These are phyloP conservation scores for Macrosoma leucophasiata DNA, from an alignment of 2,888 invertebrate species.

Conservation along the genomic window DNA sequence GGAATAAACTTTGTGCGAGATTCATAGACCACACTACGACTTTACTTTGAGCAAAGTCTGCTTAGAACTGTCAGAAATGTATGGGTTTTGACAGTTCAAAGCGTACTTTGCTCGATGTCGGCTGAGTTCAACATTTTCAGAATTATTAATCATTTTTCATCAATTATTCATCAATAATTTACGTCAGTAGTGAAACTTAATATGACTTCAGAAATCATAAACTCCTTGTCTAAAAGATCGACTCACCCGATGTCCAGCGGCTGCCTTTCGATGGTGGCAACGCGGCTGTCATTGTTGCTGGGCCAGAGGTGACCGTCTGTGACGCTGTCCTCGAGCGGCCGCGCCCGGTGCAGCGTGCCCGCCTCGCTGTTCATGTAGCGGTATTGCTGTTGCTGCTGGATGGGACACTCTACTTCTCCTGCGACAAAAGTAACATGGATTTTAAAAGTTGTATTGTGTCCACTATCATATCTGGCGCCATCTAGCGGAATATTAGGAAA, in stretches of 20 bases:
- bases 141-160: too few species aligned
- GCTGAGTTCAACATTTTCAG: too few species aligned
- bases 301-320: constrained; percentile 70
- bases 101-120: too few species aligned
- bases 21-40: too few species aligned
- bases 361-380: constrained; percentile 74
- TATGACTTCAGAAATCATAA: too few species aligned
- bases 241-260: constrained; percentile 67
- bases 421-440: constrained; percentile 22
- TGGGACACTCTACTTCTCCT: constrained; percentile 74
- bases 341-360: constrained; percentile 64
- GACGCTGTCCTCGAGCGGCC: constrained; percentile 68
- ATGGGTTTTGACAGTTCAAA: too few species aligned
- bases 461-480: neutral
- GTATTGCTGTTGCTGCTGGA: constrained; percentile 72
- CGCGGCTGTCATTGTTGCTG: constrained; percentile 67
- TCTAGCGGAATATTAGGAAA: too few species aligned
- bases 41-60: too few species aligned
- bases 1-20: too few species aligned
- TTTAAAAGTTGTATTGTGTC: neutral
- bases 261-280: constrained; percentile 67
- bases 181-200: too few species aligned
- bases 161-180: too few species aligned
- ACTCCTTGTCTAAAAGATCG: neutral
- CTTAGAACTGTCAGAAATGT: too few species aligned